A percentile compares a stretch with the other conserved stretches of the same genome.
Conservation (phyloP, 2,888 invertebrate species). For the Diplolepis rosae region DNA sequence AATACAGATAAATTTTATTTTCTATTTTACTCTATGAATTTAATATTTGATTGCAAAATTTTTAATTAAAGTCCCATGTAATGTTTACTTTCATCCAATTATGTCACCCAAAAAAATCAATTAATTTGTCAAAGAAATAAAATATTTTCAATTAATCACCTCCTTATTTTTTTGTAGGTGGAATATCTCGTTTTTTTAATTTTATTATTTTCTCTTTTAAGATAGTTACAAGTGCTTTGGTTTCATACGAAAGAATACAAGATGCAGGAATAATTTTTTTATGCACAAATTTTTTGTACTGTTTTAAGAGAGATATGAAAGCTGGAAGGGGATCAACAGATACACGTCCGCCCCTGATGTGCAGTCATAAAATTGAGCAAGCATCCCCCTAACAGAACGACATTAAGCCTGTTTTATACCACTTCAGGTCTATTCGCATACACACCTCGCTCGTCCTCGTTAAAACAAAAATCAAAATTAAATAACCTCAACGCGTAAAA, state of each 20-base stretch:
- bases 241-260: neutral
- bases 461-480: slow-evolving; percentile 29
- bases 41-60: too few relatives aligned
- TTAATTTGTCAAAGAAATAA: too few relatives aligned
- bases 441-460: slow-evolving; percentile 17
- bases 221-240: neutral
- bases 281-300: neutral
- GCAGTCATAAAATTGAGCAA: slow-evolving; percentile 22
- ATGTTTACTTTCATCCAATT: too few relatives aligned
- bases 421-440: slow-evolving; percentile 9
- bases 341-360: slow-evolving; percentile 16
- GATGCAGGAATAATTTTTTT: neutral
- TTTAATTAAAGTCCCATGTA: too few relatives aligned
- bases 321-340: neutral
- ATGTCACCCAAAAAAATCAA: too few relatives aligned
- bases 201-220: too few relatives aligned
- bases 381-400: slow-evolving; percentile 11
- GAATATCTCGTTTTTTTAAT: too few relatives aligned
- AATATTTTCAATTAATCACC: too few relatives aligned
- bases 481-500: slow-evolving; percentile 12
- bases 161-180: too few relatives aligned
- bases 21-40: too few relatives aligned
- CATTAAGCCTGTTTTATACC: slow-evolving; percentile 14
- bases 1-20: neutral
- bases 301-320: neutral